Conservation (phyloP, 2,113 vertebrate genomes). For the Nestor notabilis region DNA sequence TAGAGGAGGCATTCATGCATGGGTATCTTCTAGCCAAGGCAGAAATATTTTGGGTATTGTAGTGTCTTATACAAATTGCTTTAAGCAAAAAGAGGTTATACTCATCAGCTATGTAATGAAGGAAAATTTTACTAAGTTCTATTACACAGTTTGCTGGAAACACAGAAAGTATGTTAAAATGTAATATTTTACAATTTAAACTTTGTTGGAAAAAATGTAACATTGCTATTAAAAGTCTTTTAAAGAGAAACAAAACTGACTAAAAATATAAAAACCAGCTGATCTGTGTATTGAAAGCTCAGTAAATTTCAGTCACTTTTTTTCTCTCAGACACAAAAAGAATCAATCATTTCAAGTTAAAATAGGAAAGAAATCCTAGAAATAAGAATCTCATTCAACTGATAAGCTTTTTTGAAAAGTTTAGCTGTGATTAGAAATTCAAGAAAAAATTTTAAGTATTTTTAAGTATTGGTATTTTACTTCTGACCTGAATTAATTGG, state of each 20-base stretch:
- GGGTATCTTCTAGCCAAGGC: background rate
- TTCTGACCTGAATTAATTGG: background rate
- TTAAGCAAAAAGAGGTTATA: background rate
- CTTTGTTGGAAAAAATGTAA: background rate
- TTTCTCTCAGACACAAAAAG: background rate
- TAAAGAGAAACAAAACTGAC: background rate
- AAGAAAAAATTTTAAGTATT: background rate
- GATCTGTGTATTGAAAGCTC: background rate
- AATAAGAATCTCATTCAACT: background rate
- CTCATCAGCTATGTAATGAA: accelerated
- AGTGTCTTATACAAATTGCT: background rate
- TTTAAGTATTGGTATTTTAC: background rate
- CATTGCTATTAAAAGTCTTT: background rate
- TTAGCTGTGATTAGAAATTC: background rate
- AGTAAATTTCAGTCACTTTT: background rate
- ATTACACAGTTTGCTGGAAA: background rate
- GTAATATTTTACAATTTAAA: background rate
- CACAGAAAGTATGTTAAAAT: background rate
- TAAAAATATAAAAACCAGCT: background rate
- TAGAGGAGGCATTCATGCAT: background rate
- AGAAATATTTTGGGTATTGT: background rate
- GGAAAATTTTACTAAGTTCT: background rate
- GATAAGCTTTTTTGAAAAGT: background rate
- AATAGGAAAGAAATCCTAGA: background rate
- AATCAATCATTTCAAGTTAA: background rate